Base-by-base conservation (phyloP, 53 echinoderm and acorn worm species). In the Paelopatides confundens region DNA sequence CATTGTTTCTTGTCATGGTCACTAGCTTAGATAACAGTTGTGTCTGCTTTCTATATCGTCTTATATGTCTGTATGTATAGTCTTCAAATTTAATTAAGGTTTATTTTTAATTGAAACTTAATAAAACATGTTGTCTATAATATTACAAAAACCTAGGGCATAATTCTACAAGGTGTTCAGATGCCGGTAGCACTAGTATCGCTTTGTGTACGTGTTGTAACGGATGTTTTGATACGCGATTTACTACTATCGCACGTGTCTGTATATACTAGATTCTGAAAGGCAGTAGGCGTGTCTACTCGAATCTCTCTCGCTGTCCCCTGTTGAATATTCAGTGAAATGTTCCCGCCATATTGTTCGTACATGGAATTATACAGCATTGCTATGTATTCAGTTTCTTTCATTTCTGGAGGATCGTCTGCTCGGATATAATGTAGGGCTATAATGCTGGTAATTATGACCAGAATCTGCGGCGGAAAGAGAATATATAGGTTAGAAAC, bases 331-430 rank as follows among this genome's bases (percentile, higher is more conserved):
- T 79, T 79, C 79, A 79, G 53, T 46, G 49, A 48, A 4, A 79
- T 34, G 79, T 79, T 79, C 54, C 79, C 79, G 54, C 79, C 79
- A 79, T 79, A 79, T 32, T 79, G 51, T 34, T 79, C 30, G 79
- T 79, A 79, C 51, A 79, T 50, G 3, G 79, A 79, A 79, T 79
- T 79, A 53, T 79, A 79, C 28, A 79, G 79, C 27, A 51, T 79
- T 0, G 79, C 79, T 26, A 79, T 79, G 79, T 79, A 79, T 53
- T 79, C 79, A 12, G 79, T 31, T 32, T 79, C 79, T 46, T 31
- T 13, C 49, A 79, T 50, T 31, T 50, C 51, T 32, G 9, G 21
- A 31, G 79, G 79, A 47, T 79, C 79, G 48, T 32, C 51, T 52
- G 79, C 51, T 28, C 79, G 51, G 79, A 79, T 79, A 13, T 79